Conservation (phyloP, 1,140 invertebrate species). For the Holotrichia oblita region DNA sequence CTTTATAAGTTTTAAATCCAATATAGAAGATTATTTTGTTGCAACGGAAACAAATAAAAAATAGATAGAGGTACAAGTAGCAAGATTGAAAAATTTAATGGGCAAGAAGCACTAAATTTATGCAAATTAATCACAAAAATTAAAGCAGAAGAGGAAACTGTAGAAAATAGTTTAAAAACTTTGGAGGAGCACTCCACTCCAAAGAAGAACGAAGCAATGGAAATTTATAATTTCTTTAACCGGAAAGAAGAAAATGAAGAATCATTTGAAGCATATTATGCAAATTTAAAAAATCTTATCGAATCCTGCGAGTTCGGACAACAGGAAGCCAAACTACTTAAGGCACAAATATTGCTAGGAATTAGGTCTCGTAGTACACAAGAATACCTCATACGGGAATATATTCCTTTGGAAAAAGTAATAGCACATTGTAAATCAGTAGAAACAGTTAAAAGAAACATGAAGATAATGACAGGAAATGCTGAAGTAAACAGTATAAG, state of each 20-base stretch:
- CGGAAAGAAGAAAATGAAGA: background rate
- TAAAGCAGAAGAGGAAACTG: background rate
- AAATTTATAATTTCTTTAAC: background rate
- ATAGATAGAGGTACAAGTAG: background rate
- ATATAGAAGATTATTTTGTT: background rate
- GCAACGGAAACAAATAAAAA: constrained; percentile 1
- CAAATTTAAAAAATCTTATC: too few relatives aligned
- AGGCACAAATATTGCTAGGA: too few relatives aligned
- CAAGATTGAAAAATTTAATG: background rate
- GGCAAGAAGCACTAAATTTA: background rate
- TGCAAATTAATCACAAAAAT: background rate
- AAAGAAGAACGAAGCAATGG: background rate
- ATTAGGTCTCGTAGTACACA: too few relatives aligned
- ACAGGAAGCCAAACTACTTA: too few relatives aligned
- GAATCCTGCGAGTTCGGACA: too few relatives aligned
- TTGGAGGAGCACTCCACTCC: background rate
- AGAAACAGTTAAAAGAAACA: too few relatives aligned
- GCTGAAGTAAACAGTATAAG: too few relatives aligned
- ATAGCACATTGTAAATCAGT: too few relatives aligned
- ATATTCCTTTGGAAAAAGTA: too few relatives aligned
- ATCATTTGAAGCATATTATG: background rate
- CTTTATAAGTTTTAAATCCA: constrained; percentile 3
- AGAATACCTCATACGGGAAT: too few relatives aligned
- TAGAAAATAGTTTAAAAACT: background rate
- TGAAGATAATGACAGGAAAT: too few relatives aligned